phyloP scores from a whole-genome alignment of 1,140 invertebrate genomes.

The Rhizoglyphus robini region DNA sequence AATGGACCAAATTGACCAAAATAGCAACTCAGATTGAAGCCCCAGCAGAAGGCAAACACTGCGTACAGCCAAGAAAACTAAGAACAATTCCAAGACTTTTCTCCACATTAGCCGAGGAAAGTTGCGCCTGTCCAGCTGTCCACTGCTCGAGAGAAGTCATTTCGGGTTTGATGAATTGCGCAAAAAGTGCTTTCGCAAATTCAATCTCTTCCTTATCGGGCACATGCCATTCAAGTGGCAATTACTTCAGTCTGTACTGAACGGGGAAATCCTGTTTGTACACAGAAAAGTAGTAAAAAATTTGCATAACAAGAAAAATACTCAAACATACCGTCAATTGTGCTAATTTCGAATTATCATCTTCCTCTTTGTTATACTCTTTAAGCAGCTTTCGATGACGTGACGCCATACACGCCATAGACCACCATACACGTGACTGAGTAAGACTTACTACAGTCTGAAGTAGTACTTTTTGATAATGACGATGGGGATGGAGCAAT shows the following conservation, averaged over 20 bases:
- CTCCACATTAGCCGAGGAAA: neutral
- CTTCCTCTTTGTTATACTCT: neutral
- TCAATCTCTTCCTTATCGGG: neutral
- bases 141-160: neutral
- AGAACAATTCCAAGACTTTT: neutral
- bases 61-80: neutral
- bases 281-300: neutral
- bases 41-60: neutral
- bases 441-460: no score
- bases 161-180: neutral
- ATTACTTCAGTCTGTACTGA: neutral
- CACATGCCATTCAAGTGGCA: neutral
- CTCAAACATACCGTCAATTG: neutral
- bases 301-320: neutral
- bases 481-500: no score
- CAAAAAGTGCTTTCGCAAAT: neutral
- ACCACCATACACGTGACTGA: no score
- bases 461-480: no score
- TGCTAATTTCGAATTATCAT: neutral
- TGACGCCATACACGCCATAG: no score
- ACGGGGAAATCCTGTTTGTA: neutral
- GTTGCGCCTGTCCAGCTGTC: neutral
- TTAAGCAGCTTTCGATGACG: neutral
- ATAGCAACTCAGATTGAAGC: no score
- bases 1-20: no score